phyloP scores from a whole-genome alignment of 2,888 invertebrate species.

The Baccha elongata region DNA sequence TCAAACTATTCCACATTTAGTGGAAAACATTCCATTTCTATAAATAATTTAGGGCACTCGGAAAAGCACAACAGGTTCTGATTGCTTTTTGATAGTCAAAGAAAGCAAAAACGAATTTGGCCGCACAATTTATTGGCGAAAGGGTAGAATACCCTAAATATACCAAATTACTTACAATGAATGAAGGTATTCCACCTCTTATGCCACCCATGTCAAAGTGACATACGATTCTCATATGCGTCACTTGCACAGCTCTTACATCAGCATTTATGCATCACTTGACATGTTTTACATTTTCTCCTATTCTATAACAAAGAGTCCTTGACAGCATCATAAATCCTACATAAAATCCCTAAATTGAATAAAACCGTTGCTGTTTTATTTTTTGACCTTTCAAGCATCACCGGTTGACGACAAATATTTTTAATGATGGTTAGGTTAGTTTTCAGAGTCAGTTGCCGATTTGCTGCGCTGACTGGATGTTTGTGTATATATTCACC shows the following conservation, averaged over 20 bases:
- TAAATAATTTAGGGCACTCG: too few relatives aligned
- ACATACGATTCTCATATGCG: slow-evolving; percentile 9
- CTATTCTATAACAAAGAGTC: too few relatives aligned
- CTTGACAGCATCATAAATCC: slow-evolving; percentile 11
- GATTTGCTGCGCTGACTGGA: slow-evolving; percentile 5
- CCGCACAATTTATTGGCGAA: background rate
- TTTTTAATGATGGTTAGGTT: background rate
- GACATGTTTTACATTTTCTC: slow-evolving; percentile 18
- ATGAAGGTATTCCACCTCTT: slow-evolving; percentile 15
- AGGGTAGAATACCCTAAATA: too few relatives aligned
- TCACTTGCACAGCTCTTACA: slow-evolving; percentile 1
- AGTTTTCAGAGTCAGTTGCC: slow-evolving; percentile 7
- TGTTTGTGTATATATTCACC: slow-evolving; percentile 1
- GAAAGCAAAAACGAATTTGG: background rate
- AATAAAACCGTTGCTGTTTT: background rate
- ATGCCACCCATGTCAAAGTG: slow-evolving; percentile 36
- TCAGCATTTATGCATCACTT: background rate
- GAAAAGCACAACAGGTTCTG: slow-evolving; percentile 24
- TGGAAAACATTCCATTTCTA: too few relatives aligned
- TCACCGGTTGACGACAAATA: background rate
- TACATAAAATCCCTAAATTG: background rate
- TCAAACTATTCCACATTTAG: too few relatives aligned
- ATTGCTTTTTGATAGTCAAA: slow-evolving; percentile 4
- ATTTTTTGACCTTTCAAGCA: background rate
- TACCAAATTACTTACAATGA: slow-evolving; percentile 7